These are phyloP conservation scores for Aurelia aurita DNA, from an alignment of 30 jellyfish, hydroid and myxozoan species.

Conservation along the genomic window DNA sequence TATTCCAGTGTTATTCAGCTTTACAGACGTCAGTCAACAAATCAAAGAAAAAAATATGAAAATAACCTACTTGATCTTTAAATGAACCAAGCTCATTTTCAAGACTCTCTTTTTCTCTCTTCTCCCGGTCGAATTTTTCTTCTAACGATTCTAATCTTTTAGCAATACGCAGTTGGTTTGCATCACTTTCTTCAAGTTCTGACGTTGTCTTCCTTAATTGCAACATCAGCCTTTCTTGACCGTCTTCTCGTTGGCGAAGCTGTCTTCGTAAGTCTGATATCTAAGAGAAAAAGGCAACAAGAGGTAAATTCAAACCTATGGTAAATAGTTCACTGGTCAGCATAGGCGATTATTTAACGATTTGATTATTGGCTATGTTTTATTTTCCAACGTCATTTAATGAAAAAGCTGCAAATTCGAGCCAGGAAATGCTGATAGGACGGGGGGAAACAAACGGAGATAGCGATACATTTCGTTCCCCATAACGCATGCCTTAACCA, in stretches of 20 bases:
- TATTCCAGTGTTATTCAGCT: too few relatives aligned
- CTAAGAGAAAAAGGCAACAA: slow-evolving; percentile 2
- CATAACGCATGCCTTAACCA: too few relatives aligned
- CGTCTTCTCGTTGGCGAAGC: slow-evolving; percentile 65
- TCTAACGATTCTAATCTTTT: slow-evolving; percentile 54
- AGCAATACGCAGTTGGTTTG: slow-evolving; percentile 24
- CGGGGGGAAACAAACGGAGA: too few relatives aligned
- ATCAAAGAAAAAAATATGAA: too few relatives aligned
- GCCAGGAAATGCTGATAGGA: too few relatives aligned
- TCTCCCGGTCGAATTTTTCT: slow-evolving; percentile 55
- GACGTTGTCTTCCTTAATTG: slow-evolving; percentile 49
- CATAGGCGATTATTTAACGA: too few relatives aligned
- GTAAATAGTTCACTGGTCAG: too few relatives aligned
- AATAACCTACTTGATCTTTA: slow-evolving; percentile 49
- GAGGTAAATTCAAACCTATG: not conserved
- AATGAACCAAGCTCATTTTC: slow-evolving; percentile 60
- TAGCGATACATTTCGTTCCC: too few relatives aligned
- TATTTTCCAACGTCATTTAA: too few relatives aligned
- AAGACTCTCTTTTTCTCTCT: slow-evolving; percentile 45
- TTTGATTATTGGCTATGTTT: too few relatives aligned
- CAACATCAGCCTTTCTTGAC: slow-evolving; percentile 50
- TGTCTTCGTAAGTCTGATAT: slow-evolving; percentile 69
- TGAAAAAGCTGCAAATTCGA: too few relatives aligned
- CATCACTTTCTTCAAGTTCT: slow-evolving; percentile 50
- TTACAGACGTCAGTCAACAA: too few relatives aligned